Evolutionary conservation across 2,888 invertebrate genomes (phyloP).

Genomic region (Troglohyphantes excavatus): DNA sequence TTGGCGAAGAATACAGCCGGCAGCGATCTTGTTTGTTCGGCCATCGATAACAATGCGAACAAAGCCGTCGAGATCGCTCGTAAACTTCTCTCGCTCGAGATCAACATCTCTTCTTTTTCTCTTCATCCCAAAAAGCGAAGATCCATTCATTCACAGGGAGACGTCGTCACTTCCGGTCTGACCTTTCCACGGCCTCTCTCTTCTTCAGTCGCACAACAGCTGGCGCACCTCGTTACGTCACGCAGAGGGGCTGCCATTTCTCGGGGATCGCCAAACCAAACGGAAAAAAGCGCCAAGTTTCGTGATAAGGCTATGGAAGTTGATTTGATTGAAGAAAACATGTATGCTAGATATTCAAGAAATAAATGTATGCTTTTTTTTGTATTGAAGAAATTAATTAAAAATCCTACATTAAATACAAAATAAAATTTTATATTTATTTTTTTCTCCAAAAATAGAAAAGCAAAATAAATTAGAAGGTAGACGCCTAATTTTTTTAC

Average conservation of each 20-base stretch:
- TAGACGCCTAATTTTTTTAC: no score
- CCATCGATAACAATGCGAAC: conserved; percentile 38
- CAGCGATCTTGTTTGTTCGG: conserved; percentile 35
- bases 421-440: no score
- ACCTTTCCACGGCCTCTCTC: conserved; percentile 75
- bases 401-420: no score
- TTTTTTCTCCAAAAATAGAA: no score
- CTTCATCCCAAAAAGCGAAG: conserved; percentile 23
- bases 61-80: conserved; percentile 31
- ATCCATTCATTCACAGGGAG: conserved; percentile 28
- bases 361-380: no score
- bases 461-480: no score
- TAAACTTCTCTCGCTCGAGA: conserved; percentile 56
- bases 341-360: no score
- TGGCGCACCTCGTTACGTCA: conserved; percentile 75
- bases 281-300: no score
- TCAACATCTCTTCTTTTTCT: conserved; percentile 58
- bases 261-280: no score
- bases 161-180: conserved; percentile 76
- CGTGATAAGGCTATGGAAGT: no score
- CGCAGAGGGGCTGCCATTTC: conserved; percentile 4
- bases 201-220: conserved; percentile 63
- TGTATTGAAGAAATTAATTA: no score
- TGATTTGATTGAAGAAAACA: no score
- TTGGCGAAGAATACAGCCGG: background rate